These are phyloP conservation scores for Metaphire vulgaris DNA, from an alignment of 1,140 invertebrate species.

Conservation along the genomic window DNA sequence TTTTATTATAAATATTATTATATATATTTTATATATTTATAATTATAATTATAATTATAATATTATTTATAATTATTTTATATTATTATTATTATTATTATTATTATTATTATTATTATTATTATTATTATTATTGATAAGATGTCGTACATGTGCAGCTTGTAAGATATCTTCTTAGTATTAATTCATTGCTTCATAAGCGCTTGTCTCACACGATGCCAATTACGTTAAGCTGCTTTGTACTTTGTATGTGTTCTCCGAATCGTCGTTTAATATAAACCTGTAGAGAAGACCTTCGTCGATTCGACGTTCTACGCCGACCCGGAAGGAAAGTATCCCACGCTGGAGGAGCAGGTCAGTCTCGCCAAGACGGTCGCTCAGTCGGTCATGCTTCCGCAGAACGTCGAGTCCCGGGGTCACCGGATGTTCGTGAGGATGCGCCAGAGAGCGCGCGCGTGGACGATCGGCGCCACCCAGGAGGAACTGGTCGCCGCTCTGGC, in stretches of 20 bases:
- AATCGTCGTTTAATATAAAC: too few species aligned
- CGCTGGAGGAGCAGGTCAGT: slow-evolving; percentile 89
- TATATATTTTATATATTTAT: background rate
- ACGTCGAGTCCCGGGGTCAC: slow-evolving; percentile 85
- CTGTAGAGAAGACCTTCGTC: slow-evolving; percentile 79
- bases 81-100: slow-evolving; percentile 4
- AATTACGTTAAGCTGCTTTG: too few species aligned
- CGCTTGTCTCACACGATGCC: too few species aligned
- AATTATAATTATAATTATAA: background rate
- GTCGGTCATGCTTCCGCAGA: slow-evolving; percentile 84
- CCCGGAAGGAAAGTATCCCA: slow-evolving; percentile 75
- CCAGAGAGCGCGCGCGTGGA: slow-evolving; percentile 86
- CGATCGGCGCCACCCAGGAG: slow-evolving; percentile 68
- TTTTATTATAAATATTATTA: background rate
- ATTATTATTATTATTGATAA: slow-evolving; percentile 1
- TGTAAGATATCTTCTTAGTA: too few species aligned
- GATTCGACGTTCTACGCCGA: slow-evolving; percentile 82
- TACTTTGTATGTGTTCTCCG: too few species aligned
- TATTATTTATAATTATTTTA: background rate
- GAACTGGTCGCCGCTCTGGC: background rate
- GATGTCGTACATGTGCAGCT: too few species aligned
- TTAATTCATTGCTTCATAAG: too few species aligned
- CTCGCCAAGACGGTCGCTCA: slow-evolving; percentile 80
- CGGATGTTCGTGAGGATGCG: slow-evolving; percentile 91
- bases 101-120: background rate